These are phyloP conservation scores for Vicugna pacos DNA, from an alignment of 2,113 vertebrate genomes.

Conservation along the genomic window DNA sequence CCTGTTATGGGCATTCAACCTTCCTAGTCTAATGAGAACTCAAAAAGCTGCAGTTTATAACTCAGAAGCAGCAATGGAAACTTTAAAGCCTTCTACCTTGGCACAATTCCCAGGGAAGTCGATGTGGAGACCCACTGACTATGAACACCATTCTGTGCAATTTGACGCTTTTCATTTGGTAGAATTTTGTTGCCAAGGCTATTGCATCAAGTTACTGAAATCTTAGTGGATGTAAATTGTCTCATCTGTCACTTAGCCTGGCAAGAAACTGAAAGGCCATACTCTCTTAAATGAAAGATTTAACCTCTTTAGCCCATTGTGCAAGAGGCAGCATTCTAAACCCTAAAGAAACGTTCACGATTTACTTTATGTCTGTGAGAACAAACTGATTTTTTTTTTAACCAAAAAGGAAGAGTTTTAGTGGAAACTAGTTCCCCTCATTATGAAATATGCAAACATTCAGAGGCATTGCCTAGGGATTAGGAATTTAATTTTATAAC, in stretches of 20 bases:
- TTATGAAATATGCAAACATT: not conserved
- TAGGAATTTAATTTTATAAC: not conserved
- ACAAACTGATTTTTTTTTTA: not conserved
- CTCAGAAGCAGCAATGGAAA: constrained; percentile 57
- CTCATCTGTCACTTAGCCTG: constrained; percentile 57
- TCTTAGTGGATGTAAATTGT: constrained; percentile 68
- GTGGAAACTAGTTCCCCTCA: not conserved
- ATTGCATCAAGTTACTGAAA: constrained; percentile 65
- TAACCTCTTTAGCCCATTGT: constrained; percentile 29
- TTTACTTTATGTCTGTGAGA: not conserved
- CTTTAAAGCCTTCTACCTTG: constrained; percentile 49
- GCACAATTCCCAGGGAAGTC: constrained; percentile 59
- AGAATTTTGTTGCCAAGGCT: constrained; percentile 66
- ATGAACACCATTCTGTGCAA: constrained; percentile 30
- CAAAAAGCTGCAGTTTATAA: not conserved
- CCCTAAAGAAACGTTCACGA: not conserved
- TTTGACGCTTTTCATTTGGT: constrained; percentile 61
- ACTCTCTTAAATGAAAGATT: constrained; percentile 50
- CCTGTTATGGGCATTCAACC: not conserved
- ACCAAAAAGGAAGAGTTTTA: constrained; percentile 2
- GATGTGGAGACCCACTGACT: constrained; percentile 35
- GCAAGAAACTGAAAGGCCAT: constrained; percentile 60
- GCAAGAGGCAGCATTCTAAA: constrained; percentile 39
- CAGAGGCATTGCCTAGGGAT: not conserved
- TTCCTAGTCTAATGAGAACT: not conserved